Evolutionary conservation across 2,888 invertebrate genomes (phyloP), one percentile per base, ranked within the genome.

Genomic region (Brachypalpus laphriformis): DNA sequence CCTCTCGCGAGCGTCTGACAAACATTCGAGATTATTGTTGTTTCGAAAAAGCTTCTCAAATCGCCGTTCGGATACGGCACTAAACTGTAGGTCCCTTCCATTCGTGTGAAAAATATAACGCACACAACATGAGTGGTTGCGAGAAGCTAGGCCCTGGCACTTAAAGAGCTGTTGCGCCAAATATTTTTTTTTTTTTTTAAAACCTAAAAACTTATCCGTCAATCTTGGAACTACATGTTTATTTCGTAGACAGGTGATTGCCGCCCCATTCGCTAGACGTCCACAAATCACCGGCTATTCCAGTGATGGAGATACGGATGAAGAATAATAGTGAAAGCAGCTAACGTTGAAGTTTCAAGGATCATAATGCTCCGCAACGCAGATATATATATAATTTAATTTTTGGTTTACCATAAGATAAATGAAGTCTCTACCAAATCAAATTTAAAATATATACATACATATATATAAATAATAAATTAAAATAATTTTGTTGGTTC

Each of bases 221-320:
- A 4, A 25, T 34, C 57, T 75, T 51, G 57, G 16, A 82, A 76
- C 76, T 82, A 83, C 72, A 68, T 59, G 5, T 82, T 68, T 66
- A 78, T 75, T 65, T 82, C 91, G 56, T 92, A 96, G 96, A 88
- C 96, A 96, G 92, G 95, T 95, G 92, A 94, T 94, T 87, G 94
- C 94, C 87, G 95, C 95, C 0, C 95, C 95, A 37, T 95, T 94
- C 91, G 93, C 94, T 83, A 93, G 95, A 89, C 94, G 91, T 68
- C 91, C 91, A 59, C 91, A 91, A 81, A 89, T 90, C 77, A 91
- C 90, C 34, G 91, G 91, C 80, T 92, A 92, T 93, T 97, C 96
- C 89, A 97, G 97, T 92, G 98, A 97, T 90, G 96, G 97, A 49
- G 98, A 92, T 85, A 96, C 97, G 40, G 98, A 98, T 92, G 98